These are phyloP conservation scores for Myotis myotis DNA, from an alignment of 2,797 vertebrate species.

Conservation along the genomic window DNA sequence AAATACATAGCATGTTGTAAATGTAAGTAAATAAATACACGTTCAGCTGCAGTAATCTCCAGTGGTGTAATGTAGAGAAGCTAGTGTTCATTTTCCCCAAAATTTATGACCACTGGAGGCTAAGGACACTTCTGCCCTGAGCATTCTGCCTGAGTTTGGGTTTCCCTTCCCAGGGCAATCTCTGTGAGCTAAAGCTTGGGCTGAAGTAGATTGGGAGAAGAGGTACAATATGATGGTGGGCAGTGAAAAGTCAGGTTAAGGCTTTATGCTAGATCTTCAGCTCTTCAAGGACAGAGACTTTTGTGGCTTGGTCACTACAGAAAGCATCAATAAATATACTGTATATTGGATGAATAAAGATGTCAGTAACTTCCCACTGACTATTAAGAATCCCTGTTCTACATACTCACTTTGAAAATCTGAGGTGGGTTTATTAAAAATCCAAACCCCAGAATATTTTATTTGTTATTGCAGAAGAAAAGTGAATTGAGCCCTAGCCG, in stretches of 20 bases:
- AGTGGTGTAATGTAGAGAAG: not conserved
- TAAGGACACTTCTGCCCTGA: not conserved
- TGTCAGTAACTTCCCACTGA: not conserved
- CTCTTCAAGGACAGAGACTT: not conserved
- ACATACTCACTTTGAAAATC: not conserved
- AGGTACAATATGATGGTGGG: not conserved
- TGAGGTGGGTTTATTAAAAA: not conserved
- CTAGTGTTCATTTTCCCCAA: not conserved
- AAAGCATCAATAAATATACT: not conserved
- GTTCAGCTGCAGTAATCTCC: not conserved
- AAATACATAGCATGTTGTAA: not conserved
- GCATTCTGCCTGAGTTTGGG: not conserved
- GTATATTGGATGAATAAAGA: not conserved
- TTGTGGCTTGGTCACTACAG: not conserved
- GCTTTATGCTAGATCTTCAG: not conserved
- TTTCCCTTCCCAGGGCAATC: not conserved
- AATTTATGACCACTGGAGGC: not conserved
- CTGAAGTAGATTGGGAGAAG: not conserved
- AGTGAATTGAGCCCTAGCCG: not conserved
- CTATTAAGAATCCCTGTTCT: not conserved
- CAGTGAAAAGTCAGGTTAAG: not conserved
- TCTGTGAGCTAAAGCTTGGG: not conserved
- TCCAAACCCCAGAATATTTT: not conserved
- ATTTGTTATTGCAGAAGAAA: slow-evolving; percentile 24
- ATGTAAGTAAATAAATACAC: not conserved